phyloP scores from a whole-genome alignment of 2,888 invertebrate genomes.

The Tetragonisca angustula region DNA sequence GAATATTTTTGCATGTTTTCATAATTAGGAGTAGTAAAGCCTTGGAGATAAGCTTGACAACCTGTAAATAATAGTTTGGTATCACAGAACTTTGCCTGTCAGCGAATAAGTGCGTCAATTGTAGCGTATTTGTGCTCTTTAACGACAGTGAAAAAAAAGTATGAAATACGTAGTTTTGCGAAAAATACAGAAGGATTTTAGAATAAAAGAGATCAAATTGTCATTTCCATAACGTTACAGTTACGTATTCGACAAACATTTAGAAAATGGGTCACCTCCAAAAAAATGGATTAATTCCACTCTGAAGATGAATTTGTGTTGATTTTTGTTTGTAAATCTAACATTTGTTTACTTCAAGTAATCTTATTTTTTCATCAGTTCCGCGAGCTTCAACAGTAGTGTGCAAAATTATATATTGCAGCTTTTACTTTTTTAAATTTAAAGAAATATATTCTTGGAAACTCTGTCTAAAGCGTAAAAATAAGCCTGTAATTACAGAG shows the following conservation, averaged over 20 bases:
- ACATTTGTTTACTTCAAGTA: no score
- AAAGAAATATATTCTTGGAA: no score
- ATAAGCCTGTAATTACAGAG: background rate
- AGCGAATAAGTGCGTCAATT: background rate
- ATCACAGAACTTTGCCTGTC: background rate
- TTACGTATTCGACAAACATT: no score
- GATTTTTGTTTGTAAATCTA: no score
- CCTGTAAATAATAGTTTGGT: background rate
- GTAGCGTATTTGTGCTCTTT: background rate
- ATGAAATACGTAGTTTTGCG: background rate
- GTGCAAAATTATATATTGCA: background rate
- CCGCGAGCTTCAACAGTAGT: no score
- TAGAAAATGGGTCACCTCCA: no score
- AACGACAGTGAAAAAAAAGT: background rate
- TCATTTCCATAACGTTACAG: no score
- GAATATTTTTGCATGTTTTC: background rate
- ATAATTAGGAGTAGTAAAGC: background rate
- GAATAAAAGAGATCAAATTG: no score
- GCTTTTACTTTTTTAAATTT: no score
- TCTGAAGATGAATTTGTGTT: no score
- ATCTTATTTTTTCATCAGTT: no score
- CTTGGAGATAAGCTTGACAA: background rate
- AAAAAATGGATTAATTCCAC: no score
- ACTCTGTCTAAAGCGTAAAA: background rate
- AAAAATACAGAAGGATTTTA: background rate